Percentiles rank a stretch among this genome's conserved stretches.
Evolutionary conservation across 1,140 invertebrate species (phyloP).

Genomic region (Steinernema feltiae): DNA sequence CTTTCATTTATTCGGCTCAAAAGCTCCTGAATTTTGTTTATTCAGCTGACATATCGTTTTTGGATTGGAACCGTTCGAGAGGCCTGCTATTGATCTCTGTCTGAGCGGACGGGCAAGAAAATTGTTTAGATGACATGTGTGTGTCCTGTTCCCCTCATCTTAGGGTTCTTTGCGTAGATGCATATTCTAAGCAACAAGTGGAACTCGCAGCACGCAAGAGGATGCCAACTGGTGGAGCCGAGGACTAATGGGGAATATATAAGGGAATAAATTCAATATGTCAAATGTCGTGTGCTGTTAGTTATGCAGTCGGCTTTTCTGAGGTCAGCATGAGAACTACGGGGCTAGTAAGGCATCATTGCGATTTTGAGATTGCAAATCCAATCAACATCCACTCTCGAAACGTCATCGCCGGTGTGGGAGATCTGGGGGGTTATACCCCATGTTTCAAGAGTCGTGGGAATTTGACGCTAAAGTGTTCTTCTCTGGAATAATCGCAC

Average conservation of each 20-base stretch:
- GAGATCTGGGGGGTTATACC: neutral
- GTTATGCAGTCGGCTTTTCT: neutral
- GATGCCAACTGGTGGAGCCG: neutral
- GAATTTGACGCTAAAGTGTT: neutral
- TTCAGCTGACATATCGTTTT: neutral
- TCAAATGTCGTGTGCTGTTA: neutral
- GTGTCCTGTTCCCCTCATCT: neutral
- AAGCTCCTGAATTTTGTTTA: neutral
- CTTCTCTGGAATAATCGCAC: neutral
- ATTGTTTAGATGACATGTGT: slow-evolving; percentile 12
- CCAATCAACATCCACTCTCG: too few species aligned
- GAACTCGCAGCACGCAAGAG: neutral
- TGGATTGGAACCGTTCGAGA: neutral
- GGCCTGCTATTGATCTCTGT: neutral
- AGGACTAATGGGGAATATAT: neutral
- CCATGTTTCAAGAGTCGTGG: neutral
- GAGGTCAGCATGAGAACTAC: neutral
- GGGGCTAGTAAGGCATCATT: neutral
- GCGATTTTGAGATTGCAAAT: too few species aligned
- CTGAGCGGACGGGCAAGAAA: neutral
- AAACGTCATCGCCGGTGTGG: too few species aligned
- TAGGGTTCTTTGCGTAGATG: neutral
- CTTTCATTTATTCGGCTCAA: neutral
- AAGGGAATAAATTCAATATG: slow-evolving; percentile 9
- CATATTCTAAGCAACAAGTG: neutral